These are phyloP conservation scores for Furcula furcula DNA, from an alignment of 2,888 invertebrate species.

Conservation along the genomic window DNA sequence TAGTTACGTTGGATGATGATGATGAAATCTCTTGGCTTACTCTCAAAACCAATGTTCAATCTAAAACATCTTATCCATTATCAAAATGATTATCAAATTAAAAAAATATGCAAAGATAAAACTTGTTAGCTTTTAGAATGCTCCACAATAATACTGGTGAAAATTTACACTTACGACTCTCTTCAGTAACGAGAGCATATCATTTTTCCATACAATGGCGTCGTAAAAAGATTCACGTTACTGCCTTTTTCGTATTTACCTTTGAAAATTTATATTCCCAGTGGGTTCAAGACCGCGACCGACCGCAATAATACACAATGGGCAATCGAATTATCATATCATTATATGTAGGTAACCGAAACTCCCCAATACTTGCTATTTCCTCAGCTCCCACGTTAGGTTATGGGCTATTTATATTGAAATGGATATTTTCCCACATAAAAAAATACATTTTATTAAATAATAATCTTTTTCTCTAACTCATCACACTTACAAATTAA, in stretches of 20 bases:
- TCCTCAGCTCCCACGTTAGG: slow-evolving; percentile 20
- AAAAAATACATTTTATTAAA: no score
- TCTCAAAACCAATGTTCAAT: no score
- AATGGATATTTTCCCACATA: no score
- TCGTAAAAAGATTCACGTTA: slow-evolving; percentile 66
- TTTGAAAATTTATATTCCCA: slow-evolving; percentile 75
- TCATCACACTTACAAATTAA: no score
- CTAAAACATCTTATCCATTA: no score
- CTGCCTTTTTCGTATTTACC: slow-evolving; percentile 71
- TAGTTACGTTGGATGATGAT: no score
- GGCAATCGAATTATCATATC: slow-evolving; percentile 77
- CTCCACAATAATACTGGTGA: slow-evolving; percentile 36
- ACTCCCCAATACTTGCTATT: slow-evolving; percentile 39
- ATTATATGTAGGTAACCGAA: slow-evolving; percentile 51
- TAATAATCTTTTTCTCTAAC: no score
- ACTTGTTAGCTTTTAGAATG: slow-evolving; percentile 29
- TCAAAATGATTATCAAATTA: no score
- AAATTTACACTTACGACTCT: slow-evolving; percentile 46
- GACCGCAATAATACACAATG: slow-evolving; percentile 71
- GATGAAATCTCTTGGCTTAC: no score
- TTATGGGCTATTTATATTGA: background rate
- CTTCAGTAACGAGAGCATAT: slow-evolving; percentile 52
- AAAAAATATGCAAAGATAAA: no score
- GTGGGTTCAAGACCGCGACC: slow-evolving; percentile 60
- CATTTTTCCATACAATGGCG: slow-evolving; percentile 61